phyloP scores from a whole-genome alignment of 2,888 invertebrate species.

The Megamerina dolium region DNA sequence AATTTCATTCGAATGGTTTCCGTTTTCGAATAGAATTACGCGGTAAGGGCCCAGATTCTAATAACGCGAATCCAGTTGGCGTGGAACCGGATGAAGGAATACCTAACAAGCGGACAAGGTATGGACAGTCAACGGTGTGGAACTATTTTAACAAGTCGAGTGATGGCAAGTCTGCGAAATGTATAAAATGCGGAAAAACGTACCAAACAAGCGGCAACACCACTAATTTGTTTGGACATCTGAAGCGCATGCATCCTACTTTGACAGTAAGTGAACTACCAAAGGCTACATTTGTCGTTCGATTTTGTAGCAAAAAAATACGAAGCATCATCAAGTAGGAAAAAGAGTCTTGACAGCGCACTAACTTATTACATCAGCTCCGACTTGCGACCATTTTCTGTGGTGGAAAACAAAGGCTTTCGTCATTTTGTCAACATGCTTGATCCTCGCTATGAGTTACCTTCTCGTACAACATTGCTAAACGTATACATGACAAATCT shows the following conservation, averaged over 20 bases:
- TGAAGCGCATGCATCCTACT: not conserved
- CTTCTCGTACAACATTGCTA: slow-evolving; percentile 2
- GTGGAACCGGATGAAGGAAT: too few species aligned
- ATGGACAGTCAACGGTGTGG: slow-evolving; percentile 3
- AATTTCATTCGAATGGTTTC: too few species aligned
- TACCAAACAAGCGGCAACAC: slow-evolving; percentile 5
- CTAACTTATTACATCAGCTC: slow-evolving; percentile 5
- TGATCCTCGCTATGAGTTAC: slow-evolving; percentile 2
- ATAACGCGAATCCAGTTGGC: too few species aligned
- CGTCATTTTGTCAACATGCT: not conserved
- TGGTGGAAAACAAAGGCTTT: slow-evolving; percentile 2
- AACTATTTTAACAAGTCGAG: not conserved
- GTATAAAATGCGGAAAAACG: slow-evolving; percentile 2
- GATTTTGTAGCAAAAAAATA: slow-evolving; percentile 1
- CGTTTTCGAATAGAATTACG: too few species aligned
- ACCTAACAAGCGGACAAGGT: not conserved
- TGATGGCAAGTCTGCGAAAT: slow-evolving; percentile 3
- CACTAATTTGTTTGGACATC: slow-evolving; percentile 3
- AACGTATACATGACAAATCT: slow-evolving; percentile 1
- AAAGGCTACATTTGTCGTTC: not conserved
- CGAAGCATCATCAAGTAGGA: slow-evolving; percentile 3
- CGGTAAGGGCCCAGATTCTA: too few species aligned
- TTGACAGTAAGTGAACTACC: not conserved
- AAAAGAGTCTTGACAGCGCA: slow-evolving; percentile 7
- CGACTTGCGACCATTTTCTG: slow-evolving; percentile 7